phyloP scores from a whole-genome alignment of 2,888 invertebrate species.

The Alcis repandata region DNA sequence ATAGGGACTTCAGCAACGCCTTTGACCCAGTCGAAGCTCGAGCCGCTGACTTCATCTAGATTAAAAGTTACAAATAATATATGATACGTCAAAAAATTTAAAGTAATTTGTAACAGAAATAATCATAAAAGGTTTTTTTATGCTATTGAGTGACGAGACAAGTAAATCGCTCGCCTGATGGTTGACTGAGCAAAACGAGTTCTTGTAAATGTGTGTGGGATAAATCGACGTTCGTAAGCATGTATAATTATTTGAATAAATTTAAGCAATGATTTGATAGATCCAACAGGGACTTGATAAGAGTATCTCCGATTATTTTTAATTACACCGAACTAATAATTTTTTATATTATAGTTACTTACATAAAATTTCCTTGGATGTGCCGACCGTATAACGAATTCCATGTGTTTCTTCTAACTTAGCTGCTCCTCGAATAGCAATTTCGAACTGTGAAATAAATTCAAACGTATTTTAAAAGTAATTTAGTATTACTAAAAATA shows the following conservation, averaged over 20 bases:
- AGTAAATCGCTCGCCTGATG: too few species aligned
- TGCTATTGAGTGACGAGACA: too few species aligned
- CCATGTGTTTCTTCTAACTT: conserved; percentile 63
- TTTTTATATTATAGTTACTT: conserved; percentile 46
- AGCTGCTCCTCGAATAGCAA: conserved; percentile 68
- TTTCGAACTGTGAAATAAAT: conserved; percentile 62
- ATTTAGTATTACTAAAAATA: not conserved
- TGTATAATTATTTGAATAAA: too few species aligned
- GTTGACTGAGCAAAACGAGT: too few species aligned
- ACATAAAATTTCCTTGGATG: conserved; percentile 75
- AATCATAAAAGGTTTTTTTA: not conserved
- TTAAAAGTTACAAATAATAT: conserved; percentile 27
- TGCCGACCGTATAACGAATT: conserved; percentile 67
- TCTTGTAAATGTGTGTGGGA: too few species aligned
- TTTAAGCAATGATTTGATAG: too few species aligned
- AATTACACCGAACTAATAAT: too few species aligned
- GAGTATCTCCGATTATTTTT: too few species aligned
- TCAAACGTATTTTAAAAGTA: not conserved
- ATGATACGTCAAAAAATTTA: not conserved
- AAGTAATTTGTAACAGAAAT: not conserved
- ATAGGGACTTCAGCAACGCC: conserved; percentile 82
- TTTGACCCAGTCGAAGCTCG: conserved; percentile 86
- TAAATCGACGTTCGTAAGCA: too few species aligned
- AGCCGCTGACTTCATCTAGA: conserved; percentile 75
- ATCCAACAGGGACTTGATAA: too few species aligned